Percentiles rank a stretch among this genome's conserved stretches.
Conservation (phyloP, 2,797 vertebrate species). For the Aplochiton taeniatus region DNA sequence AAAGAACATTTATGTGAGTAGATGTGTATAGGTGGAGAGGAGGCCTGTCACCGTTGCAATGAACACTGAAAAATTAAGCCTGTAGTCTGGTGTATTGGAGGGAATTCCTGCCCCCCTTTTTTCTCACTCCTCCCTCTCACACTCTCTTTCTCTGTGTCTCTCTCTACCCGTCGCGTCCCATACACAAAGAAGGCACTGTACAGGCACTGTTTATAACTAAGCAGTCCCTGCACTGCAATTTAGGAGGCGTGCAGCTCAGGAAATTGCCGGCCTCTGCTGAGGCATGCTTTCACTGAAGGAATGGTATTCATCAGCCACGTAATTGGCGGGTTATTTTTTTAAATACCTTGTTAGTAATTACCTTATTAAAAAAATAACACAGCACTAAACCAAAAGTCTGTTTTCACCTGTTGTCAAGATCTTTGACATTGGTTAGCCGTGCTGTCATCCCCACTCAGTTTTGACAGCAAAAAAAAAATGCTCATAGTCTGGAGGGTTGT, state of each 20-base stretch:
- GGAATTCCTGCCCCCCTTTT: constrained; percentile 76
- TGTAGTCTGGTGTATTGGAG: constrained; percentile 79
- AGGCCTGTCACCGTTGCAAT: constrained; percentile 66
- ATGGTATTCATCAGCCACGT: constrained; percentile 89
- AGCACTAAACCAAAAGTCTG: constrained; percentile 69
- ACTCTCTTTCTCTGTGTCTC: constrained; percentile 20
- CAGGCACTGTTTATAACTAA: constrained; percentile 78
- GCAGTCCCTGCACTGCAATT: constrained; percentile 90
- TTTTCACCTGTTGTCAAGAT: constrained; percentile 72
- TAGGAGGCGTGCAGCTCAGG: constrained; percentile 92
- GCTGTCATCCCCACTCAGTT: neutral
- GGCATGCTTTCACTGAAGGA: constrained; percentile 91
- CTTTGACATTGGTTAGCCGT: constrained; percentile 46
- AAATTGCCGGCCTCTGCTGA: constrained; percentile 92
- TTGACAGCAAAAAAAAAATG: constrained; percentile 33
- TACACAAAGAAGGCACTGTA: constrained; percentile 91
- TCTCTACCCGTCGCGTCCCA: constrained; percentile 55
- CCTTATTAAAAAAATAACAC: constrained; percentile 92
- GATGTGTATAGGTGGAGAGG: constrained; percentile 4
- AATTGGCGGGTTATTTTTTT: constrained; percentile 89
- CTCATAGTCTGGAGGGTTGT: neutral
- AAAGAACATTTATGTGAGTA: neutral
- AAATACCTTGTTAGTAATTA: constrained; percentile 96
- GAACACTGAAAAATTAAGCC: constrained; percentile 79
- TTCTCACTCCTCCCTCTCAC: neutral